A percentile compares a stretch with the other conserved stretches of the same genome.
These are phyloP conservation scores for Actinostola sp. DNA, from an alignment of 92 coral and sea anemone genomes.

Conservation along the genomic window DNA sequence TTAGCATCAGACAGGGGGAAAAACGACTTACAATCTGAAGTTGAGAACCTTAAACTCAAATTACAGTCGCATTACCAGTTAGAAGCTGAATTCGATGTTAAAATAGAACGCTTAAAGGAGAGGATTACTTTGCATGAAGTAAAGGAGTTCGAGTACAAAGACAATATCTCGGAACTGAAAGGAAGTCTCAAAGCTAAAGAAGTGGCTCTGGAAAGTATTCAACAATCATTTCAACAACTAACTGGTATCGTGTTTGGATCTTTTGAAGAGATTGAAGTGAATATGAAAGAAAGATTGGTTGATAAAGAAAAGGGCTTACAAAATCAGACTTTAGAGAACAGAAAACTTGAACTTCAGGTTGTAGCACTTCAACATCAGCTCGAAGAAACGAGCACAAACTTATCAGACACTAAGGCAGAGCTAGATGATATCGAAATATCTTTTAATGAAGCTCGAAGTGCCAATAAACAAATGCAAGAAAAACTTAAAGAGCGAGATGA, in stretches of 20 bases:
- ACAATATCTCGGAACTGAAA: conserved; percentile 57
- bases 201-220: conserved; percentile 76
- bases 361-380: conserved; percentile 70
- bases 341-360: conserved; percentile 69
- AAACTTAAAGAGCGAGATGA: conserved; percentile 10
- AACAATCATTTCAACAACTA: conserved; percentile 90
- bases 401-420: conserved; percentile 37
- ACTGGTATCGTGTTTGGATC: conserved; percentile 96
- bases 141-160: conserved; percentile 52
- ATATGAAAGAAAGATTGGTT: conserved; percentile 73
- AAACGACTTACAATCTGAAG: conserved; percentile 57
- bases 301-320: conserved; percentile 90
- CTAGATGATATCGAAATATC: conserved; percentile 11
- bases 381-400: conserved; percentile 46
- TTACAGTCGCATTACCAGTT: conserved; percentile 42
- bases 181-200: conserved; percentile 83
- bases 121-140: conserved; percentile 50
- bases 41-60: conserved; percentile 50
- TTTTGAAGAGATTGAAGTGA: conserved; percentile 87
- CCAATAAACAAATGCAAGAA: conserved; percentile 38
- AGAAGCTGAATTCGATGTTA: conserved; percentile 53
- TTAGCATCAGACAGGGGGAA: conserved; percentile 56
- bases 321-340: conserved; percentile 79
- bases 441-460: conserved; percentile 2
- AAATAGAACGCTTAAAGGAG: conserved; percentile 47